These are phyloP conservation scores for Gadopsis marmoratus DNA, from an alignment of 2,797 vertebrate genomes.

Conservation along the genomic window DNA sequence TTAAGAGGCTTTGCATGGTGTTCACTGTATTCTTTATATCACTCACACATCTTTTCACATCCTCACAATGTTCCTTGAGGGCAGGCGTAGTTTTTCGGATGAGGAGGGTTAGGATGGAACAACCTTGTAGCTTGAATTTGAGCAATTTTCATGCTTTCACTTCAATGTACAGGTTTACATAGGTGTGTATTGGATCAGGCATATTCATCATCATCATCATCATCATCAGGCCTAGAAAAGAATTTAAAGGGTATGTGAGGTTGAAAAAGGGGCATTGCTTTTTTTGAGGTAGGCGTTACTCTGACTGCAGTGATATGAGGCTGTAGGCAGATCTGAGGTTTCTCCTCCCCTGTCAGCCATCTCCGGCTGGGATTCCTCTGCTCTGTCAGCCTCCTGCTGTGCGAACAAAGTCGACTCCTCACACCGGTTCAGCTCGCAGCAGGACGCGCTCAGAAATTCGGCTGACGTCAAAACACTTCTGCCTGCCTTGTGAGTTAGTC, in stretches of 20 bases:
- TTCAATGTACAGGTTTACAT: background rate
- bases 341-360: constrained; percentile 47
- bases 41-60: constrained; percentile 20
- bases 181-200: background rate
- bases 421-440: constrained; percentile 67
- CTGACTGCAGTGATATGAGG: constrained; percentile 28
- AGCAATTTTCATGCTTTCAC: background rate
- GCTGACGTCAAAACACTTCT: constrained; percentile 61
- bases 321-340: constrained; percentile 44
- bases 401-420: constrained; percentile 66
- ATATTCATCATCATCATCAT: background rate
- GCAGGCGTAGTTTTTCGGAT: background rate
- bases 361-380: constrained; percentile 45
- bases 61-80: constrained; percentile 6
- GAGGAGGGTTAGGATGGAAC: background rate
- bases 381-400: constrained; percentile 65
- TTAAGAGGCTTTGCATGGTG: constrained; percentile 6
- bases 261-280: background rate
- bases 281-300: constrained; percentile 26
- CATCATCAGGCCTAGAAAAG: background rate
- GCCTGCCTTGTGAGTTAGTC: constrained; percentile 38
- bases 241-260: constrained; percentile 2
- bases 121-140: background rate
- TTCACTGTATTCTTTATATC: constrained; percentile 21
- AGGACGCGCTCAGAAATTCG: constrained; percentile 45